These are phyloP conservation scores for Sebastes steindachneri DNA, from an alignment of 2,797 vertebrate species.

Conservation along the genomic window DNA sequence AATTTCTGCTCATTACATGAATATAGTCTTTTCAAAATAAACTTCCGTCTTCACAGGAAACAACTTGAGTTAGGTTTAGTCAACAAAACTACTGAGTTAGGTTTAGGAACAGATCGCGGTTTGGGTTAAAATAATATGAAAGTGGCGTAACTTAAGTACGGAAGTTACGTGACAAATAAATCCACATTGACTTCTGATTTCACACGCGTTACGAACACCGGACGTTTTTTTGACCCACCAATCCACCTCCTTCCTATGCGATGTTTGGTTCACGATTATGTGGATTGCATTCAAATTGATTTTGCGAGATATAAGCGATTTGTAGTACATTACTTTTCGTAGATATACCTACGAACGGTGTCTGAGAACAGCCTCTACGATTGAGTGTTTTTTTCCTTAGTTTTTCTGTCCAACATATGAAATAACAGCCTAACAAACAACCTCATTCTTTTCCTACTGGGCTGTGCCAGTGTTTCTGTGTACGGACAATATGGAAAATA, in stretches of 20 bases:
- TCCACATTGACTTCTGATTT: background rate
- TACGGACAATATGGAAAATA: slow-evolving; percentile 18
- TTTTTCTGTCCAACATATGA: slow-evolving; percentile 12
- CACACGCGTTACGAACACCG: background rate
- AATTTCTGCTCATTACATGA: no score
- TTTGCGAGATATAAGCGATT: background rate
- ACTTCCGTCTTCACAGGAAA: background rate
- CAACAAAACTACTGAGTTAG: no score
- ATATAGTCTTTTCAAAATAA: background rate
- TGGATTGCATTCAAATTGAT: background rate
- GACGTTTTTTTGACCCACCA: background rate
- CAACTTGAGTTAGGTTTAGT: background rate
- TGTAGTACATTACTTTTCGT: background rate
- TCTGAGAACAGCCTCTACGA: background rate
- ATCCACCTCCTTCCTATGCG: background rate
- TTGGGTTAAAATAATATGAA: no score
- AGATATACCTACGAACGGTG: background rate
- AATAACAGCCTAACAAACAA: slow-evolving; percentile 24
- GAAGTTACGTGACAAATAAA: background rate
- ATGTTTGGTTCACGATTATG: background rate
- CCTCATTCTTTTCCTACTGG: background rate
- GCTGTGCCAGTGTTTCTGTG: slow-evolving; percentile 8
- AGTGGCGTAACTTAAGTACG: no score
- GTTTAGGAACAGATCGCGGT: no score
- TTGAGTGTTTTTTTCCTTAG: background rate